Base-by-base conservation (phyloP, 1,140 invertebrate species). In the Drosophila sucinea region DNA sequence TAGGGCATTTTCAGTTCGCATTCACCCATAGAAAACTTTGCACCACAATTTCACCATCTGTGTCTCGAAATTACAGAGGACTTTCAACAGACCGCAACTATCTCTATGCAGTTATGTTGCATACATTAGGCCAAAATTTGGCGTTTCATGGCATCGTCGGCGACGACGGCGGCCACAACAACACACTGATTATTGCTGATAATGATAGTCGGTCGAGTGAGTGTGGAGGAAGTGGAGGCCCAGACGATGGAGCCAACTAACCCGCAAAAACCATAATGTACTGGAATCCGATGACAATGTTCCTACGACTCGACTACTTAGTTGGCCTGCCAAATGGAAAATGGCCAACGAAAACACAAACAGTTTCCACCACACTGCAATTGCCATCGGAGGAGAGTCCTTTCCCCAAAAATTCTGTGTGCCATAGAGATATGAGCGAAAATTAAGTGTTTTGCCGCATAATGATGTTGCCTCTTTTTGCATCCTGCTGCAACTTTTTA, bases 401-500 rank as follows among this genome's bases (percentile, higher is more conserved):
- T 29, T 29, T 27, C 11, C 32, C 58, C 44, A 7, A 38, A 55
- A 17, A 17, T 17, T 25, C 69, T 55, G 35, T 60, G 41, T 70
- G 78, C 67, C 79, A 77, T 67, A 86, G 82, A 87, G 82, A 87
- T 87, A 87, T 86, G 82, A 83, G 84, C 84, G 83, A 89, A 70
- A 87, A 87, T 87, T 87, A 87, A 87, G 83, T 87, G 83, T 77
- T 17, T 86, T 87, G 83, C 83, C 83, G 83, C 83, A 87, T 87
- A 87, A 87, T 87, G 83, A 89, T 87, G 83, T 86, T 78, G 79
- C 79, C 71, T 60, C 73, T 83, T 83, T 86, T 86, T 85, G 69
- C 64, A 47, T 38, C 56, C n/a, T 32, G 62, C 60, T 66, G 63
- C 71, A 73, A 74, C 57, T 83, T 87, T 87, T 82, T 82, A 86